Conservation (phyloP, 2,797 vertebrate genomes). For the Glyptemys insculpta region DNA sequence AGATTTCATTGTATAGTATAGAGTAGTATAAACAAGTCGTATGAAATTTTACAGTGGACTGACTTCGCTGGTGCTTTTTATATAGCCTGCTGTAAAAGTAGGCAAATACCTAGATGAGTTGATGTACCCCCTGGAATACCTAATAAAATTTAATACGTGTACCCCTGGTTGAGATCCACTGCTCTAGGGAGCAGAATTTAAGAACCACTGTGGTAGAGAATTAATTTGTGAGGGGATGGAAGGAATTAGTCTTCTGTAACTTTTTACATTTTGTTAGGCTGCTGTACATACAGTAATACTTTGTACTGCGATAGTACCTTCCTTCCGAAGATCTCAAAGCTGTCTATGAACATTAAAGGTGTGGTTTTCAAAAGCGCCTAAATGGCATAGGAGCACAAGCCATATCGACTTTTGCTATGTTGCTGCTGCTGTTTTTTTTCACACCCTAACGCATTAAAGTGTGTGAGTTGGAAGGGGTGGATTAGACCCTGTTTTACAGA, state of each 20-base stretch:
- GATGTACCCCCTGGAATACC: too few relatives aligned
- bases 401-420: background rate
- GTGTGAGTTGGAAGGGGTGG: background rate
- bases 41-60: too few relatives aligned
- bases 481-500: too few relatives aligned
- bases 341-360: background rate
- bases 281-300: background rate
- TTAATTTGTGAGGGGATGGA: background rate
- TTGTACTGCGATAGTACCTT: background rate
- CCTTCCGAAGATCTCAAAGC: accelerated
- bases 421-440: background rate
- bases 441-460: background rate
- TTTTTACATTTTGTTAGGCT: background rate
- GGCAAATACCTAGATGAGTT: too few relatives aligned
- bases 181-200: background rate
- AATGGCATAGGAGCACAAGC: accelerated
- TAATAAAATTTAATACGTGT: too few relatives aligned
- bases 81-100: too few relatives aligned
- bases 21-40: too few relatives aligned
- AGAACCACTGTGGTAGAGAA: accelerated
- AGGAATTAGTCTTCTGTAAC: background rate
- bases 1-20: too few relatives aligned
- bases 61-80: too few relatives aligned
- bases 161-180: too few relatives aligned
- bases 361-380: accelerated